phyloP scores from a whole-genome alignment of 2,888 invertebrate species.

The Nomada hirtipes region DNA sequence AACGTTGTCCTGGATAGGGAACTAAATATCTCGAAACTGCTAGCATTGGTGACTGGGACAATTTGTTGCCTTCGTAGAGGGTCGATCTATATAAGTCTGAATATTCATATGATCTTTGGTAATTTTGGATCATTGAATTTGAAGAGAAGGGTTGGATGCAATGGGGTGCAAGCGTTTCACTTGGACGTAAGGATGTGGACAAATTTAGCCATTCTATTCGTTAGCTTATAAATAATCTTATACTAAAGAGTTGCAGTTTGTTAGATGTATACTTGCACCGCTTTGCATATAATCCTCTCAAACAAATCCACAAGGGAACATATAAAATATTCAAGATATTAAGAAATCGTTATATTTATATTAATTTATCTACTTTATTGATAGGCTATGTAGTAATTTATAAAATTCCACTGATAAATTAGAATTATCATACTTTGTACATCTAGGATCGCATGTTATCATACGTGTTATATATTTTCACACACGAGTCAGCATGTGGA shows the following conservation, averaged over 20 bases:
- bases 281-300: conserved; percentile 48
- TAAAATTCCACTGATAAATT: conserved; percentile 35
- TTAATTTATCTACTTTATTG: conserved; percentile 45
- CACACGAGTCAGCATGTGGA: conserved; percentile 11
- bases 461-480: conserved; percentile 18
- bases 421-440: conserved; percentile 41
- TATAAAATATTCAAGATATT: conserved; percentile 20
- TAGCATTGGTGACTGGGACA: conserved; percentile 53
- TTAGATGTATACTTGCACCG: conserved; percentile 27
- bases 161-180: conserved; percentile 39
- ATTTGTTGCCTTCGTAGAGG: conserved; percentile 33
- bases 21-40: conserved; percentile 43
- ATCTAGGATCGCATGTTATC: conserved; percentile 32
- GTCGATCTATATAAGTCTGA: conserved; percentile 48
- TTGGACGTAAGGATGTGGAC: background rate
- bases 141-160: conserved; percentile 38
- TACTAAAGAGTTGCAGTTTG: background rate
- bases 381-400: conserved; percentile 46
- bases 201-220: background rate
- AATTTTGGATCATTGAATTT: conserved; percentile 21
- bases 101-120: conserved; percentile 28
- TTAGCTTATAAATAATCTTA: background rate
- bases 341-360: conserved; percentile 49
- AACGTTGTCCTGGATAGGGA: conserved; percentile 7
- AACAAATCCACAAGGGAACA: conserved; percentile 2